Percentiles rank a stretch among this genome's conserved stretches.
phyloP scores from a whole-genome alignment of 2,797 vertebrate species.

The Spatula versicolor region DNA sequence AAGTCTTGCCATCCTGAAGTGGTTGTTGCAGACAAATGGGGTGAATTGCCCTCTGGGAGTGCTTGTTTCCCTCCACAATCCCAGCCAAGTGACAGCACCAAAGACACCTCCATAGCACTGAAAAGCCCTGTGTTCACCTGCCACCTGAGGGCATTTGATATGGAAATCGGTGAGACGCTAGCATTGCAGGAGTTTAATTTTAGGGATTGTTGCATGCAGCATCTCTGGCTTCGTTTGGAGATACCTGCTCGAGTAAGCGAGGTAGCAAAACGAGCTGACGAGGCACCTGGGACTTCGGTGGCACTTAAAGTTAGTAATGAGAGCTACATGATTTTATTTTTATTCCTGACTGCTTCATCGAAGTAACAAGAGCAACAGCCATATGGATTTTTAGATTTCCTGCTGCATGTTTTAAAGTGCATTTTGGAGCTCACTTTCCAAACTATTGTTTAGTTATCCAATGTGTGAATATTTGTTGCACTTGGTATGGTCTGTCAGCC shows the following conservation, averaged over 20 bases:
- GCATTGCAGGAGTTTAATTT: neutral
- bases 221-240: neutral
- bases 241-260: neutral
- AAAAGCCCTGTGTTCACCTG: conserved; percentile 7
- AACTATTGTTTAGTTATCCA: neutral
- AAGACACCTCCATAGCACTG: neutral
- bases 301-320: neutral
- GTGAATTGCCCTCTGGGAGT: neutral
- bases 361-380: neutral
- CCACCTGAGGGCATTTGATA: conserved; percentile 13
- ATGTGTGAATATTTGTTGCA: neutral
- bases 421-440: neutral
- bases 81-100: conserved; percentile 4
- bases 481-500: neutral
- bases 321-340: neutral
- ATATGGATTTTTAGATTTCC: neutral
- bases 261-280: neutral
- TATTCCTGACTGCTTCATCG: neutral
- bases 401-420: neutral
- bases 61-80: conserved; percentile 10
- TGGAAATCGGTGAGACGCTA: conserved; percentile 3
- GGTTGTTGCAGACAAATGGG: neutral
- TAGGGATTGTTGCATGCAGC: neutral
- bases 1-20: conserved; percentile 13
- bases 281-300: neutral